phyloP scores from a whole-genome alignment of 2,113 vertebrate species.

The Limanda limanda region DNA sequence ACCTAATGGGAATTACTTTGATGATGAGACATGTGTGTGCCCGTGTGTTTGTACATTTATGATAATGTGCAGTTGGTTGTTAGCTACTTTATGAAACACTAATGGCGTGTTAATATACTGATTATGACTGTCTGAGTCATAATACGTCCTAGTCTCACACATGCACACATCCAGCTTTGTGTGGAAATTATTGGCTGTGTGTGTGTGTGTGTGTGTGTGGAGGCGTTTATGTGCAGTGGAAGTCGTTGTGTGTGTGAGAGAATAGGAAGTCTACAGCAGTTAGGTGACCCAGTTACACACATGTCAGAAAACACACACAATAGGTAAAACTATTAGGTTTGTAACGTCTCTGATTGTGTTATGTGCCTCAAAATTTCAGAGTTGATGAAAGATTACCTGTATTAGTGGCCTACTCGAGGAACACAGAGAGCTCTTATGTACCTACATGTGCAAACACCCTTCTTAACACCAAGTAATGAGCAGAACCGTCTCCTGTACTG shows the following conservation, averaged over 20 bases:
- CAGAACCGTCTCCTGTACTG: background rate
- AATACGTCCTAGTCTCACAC: conserved; percentile 4
- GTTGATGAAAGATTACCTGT: conserved; percentile 42
- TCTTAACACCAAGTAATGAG: background rate
- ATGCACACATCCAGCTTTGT: conserved; percentile 4
- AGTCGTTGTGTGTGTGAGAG: background rate
- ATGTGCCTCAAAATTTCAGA: background rate
- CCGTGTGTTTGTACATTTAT: conserved; percentile 15
- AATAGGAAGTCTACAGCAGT: background rate
- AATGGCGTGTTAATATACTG: conserved; percentile 10
- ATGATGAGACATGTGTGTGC: conserved; percentile 37
- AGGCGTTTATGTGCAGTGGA: background rate
- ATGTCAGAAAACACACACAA: conserved; percentile 12
- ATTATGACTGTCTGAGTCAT: conserved; percentile 7
- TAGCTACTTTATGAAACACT: conserved; percentile 2
- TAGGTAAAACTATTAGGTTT: background rate
- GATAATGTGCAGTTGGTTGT: background rate
- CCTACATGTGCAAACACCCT: conserved; percentile 32
- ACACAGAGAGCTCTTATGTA: background rate
- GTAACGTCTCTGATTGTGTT: background rate
- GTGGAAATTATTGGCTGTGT: conserved; percentile 4
- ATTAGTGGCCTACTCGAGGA: conserved; percentile 20
- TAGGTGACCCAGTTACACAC: conserved; percentile 30
- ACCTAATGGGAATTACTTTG: conserved; percentile 33
- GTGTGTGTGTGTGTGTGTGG: background rate